A percentile compares a stretch with the other conserved stretches of the same genome.
phyloP scores from a whole-genome alignment of 64 coral and sea anemone genomes.

The Porites australiensis region DNA sequence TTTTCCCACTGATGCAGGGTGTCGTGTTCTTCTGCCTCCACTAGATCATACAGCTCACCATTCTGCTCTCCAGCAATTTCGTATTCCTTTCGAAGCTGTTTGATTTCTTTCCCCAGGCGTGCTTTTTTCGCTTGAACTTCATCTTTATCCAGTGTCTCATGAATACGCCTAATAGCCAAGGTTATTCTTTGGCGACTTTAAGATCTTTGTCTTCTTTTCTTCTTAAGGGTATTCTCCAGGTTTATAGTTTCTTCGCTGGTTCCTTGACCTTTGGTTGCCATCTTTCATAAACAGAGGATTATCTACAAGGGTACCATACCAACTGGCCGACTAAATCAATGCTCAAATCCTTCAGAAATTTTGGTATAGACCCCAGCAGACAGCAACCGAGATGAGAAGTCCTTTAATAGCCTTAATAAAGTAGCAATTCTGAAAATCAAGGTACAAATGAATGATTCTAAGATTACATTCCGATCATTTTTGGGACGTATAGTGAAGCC shows the following conservation, averaged over 20 bases:
- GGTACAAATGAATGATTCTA: too few relatives aligned
- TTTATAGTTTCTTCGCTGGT: background rate
- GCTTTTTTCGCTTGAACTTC: background rate
- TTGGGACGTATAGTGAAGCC: background rate
- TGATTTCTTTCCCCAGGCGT: background rate
- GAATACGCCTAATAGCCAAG: background rate
- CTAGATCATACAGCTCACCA: background rate
- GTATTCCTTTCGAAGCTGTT: background rate
- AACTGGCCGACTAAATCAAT: background rate
- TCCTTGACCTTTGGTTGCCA: background rate
- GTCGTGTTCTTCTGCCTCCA: background rate
- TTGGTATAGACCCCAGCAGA: conserved; percentile 1
- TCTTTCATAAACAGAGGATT: background rate
- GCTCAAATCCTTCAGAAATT: conserved; percentile 4
- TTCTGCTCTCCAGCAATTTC: background rate
- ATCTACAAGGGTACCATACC: background rate
- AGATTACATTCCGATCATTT: background rate
- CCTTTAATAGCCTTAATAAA: too few relatives aligned
- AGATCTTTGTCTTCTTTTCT: background rate
- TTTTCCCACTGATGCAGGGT: background rate
- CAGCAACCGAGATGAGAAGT: background rate
- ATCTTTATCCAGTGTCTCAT: background rate
- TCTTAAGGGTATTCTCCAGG: background rate
- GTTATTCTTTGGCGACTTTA: background rate
- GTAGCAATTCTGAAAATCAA: too few relatives aligned